phyloP scores from a whole-genome alignment of 2,113 vertebrate genomes.

The Martes martes region DNA sequence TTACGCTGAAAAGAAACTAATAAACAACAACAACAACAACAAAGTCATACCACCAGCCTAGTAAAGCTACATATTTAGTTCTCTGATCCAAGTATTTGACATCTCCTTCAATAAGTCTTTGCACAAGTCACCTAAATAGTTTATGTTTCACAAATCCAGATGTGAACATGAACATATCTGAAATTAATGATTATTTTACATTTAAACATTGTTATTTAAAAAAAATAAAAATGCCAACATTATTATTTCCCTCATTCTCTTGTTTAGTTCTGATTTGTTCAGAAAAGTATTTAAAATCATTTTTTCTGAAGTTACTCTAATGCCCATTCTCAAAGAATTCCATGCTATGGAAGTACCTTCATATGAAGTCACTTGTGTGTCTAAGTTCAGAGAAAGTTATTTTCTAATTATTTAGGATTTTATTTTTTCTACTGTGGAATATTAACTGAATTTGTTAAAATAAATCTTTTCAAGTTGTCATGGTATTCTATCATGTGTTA shows the following conservation, averaged over 20 bases:
- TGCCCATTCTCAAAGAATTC: background rate
- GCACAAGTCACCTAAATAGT: background rate
- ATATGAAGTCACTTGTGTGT: background rate
- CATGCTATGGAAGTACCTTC: background rate
- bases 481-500: background rate
- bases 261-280: background rate
- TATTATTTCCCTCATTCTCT: background rate
- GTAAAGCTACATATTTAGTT: background rate
- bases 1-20: no score
- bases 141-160: background rate
- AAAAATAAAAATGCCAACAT: background rate
- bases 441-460: background rate
- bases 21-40: no score
- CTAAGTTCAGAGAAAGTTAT: background rate
- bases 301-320: background rate
- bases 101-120: background rate
- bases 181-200: background rate
- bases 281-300: background rate
- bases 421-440: background rate
- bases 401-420: background rate
- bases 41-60: background rate
- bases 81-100: background rate
- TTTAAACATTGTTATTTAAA: background rate
- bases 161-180: background rate
- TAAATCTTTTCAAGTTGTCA: background rate